These are phyloP conservation scores for Lithophane ornitopus DNA, from an alignment of 2,888 invertebrate species.

Conservation along the genomic window DNA sequence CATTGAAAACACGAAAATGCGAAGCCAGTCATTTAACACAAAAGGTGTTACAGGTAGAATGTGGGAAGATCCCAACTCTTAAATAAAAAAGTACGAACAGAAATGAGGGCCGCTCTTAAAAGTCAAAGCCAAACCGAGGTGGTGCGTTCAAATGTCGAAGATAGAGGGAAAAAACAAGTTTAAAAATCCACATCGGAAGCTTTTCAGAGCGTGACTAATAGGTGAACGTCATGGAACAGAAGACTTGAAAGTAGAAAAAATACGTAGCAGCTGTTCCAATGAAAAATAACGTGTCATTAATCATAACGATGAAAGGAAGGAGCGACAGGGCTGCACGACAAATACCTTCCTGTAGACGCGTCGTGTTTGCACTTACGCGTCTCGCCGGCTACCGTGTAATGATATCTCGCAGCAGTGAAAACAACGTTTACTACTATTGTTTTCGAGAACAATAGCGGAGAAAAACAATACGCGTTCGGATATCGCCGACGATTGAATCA, in stretches of 20 bases:
- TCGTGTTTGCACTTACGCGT: slow-evolving; percentile 78
- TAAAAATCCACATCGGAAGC: slow-evolving; percentile 82
- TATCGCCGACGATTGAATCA: slow-evolving; percentile 72
- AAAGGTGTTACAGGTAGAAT: slow-evolving; percentile 55
- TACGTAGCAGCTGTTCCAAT: slow-evolving; percentile 87
- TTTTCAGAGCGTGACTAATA: slow-evolving; percentile 87
- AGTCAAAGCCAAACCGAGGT: slow-evolving; percentile 69
- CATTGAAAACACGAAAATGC: slow-evolving; percentile 43
- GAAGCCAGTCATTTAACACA: slow-evolving; percentile 50
- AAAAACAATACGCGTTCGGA: slow-evolving; percentile 75
- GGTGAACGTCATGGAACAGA: slow-evolving; percentile 85
- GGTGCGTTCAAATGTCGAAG: slow-evolving; percentile 72
- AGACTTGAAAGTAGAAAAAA: slow-evolving; percentile 86
- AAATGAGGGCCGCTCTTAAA: slow-evolving; percentile 68
- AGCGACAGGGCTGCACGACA: slow-evolving; percentile 85
- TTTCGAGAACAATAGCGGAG: slow-evolving; percentile 72
- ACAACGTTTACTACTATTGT: slow-evolving; percentile 77
- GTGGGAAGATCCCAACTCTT: slow-evolving; percentile 56
- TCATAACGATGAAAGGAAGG: slow-evolving; percentile 87
- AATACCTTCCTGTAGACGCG: slow-evolving; percentile 83
- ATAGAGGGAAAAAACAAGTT: slow-evolving; percentile 74
- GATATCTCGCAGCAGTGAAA: slow-evolving; percentile 73
- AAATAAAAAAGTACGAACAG: slow-evolving; percentile 65
- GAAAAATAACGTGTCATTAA: slow-evolving; percentile 89
- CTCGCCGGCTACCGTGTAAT: slow-evolving; percentile 69